Conservation (phyloP, 2,888 invertebrate species). For the Tenthredo amoena region DNA sequence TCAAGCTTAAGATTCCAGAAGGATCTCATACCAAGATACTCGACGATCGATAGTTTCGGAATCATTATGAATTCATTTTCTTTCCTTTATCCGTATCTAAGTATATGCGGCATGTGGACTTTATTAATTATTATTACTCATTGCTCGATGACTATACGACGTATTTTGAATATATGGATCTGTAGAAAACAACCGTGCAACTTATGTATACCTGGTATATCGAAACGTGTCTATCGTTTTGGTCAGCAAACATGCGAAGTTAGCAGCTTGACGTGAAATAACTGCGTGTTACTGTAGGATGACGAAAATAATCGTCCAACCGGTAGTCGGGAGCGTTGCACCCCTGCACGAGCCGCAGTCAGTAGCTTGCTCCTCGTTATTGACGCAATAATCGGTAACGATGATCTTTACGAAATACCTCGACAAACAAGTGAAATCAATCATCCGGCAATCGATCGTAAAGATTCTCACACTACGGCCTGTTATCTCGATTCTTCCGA, state of each 20-base stretch:
- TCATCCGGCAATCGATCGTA: constrained; percentile 11
- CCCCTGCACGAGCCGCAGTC: neutral
- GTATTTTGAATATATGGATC: neutral
- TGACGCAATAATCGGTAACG: neutral
- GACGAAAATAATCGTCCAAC: constrained; percentile 13
- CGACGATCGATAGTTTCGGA: neutral
- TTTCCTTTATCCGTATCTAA: neutral
- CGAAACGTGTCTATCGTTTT: neutral
- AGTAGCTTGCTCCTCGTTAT: constrained; percentile 1
- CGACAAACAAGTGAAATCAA: constrained; percentile 46
- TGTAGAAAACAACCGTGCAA: neutral
- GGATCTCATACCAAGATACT: neutral
- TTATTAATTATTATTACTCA: neutral
- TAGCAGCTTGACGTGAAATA: neutral
- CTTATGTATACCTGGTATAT: neutral
- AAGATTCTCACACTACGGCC: constrained; percentile 14
- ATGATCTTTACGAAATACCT: neutral
- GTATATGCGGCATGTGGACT: neutral
- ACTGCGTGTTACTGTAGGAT: neutral
- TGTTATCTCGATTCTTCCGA: constrained; percentile 23
- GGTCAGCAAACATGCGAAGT: neutral
- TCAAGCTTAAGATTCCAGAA: neutral
- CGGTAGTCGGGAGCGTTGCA: neutral
- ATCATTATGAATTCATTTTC: neutral
- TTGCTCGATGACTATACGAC: neutral